phyloP scores from a whole-genome alignment of 2,888 invertebrate species.

The Diabrotica balteata region DNA sequence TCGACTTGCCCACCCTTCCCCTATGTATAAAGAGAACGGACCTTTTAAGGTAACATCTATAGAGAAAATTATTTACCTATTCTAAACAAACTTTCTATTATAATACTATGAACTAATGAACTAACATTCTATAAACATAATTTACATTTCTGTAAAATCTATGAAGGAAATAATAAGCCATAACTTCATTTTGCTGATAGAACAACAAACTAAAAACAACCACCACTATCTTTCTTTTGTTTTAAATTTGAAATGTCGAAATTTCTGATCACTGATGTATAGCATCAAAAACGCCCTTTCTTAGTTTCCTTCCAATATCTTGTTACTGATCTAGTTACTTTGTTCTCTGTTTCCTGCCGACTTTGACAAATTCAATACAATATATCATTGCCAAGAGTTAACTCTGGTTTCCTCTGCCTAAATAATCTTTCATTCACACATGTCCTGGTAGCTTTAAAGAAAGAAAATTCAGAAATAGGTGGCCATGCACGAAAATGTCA shows the following conservation, averaged over 20 bases:
- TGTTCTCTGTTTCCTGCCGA: slow-evolving; percentile 11
- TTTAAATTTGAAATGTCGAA: slow-evolving; percentile 15
- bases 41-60: too few species aligned
- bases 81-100: too few species aligned
- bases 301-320: slow-evolving; percentile 13
- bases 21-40: too few species aligned
- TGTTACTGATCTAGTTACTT: slow-evolving; percentile 22
- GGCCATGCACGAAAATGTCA: background rate
- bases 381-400: slow-evolving; percentile 15
- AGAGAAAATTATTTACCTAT: too few species aligned
- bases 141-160: too few species aligned
- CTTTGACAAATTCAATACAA: slow-evolving; percentile 19
- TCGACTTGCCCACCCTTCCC: too few species aligned
- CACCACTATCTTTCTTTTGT: background rate
- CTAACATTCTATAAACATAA: too few species aligned
- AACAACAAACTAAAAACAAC: too few species aligned
- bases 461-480: background rate
- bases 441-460: slow-evolving; percentile 4
- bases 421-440: slow-evolving; percentile 22
- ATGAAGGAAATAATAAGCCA: too few species aligned
- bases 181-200: too few species aligned
- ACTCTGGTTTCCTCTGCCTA: slow-evolving; percentile 16
- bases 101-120: too few species aligned
- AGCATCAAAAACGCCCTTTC: slow-evolving; percentile 9
- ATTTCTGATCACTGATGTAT: slow-evolving; percentile 11